A percentile compares a stretch with the other conserved stretches of the same genome.
These are phyloP conservation scores for Trichonephila inaurata DNA, from an alignment of 1,140 invertebrate genomes.

Conservation along the genomic window DNA sequence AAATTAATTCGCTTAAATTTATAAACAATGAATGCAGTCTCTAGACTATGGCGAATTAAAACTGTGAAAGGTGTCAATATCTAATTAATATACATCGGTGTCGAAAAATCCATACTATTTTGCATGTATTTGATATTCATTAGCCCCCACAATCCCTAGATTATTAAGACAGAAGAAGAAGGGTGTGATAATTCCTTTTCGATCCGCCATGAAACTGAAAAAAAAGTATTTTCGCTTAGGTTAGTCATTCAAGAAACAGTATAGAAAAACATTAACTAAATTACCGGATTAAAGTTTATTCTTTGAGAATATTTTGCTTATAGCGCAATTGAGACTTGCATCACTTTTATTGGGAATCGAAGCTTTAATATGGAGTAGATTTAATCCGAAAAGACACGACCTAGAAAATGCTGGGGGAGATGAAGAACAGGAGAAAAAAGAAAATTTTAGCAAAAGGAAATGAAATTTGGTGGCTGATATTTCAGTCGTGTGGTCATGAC, in stretches of 20 bases:
- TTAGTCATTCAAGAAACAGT: not conserved
- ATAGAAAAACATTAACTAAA: not conserved
- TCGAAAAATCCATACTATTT: too few species aligned
- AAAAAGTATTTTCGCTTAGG: not conserved
- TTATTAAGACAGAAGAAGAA: not conserved
- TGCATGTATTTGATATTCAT: too few species aligned
- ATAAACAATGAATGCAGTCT: too few species aligned
- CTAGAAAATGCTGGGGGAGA: constrained; percentile 13
- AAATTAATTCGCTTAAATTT: too few species aligned
- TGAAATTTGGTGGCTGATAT: constrained; percentile 62
- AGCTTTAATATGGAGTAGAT: constrained; percentile 52
- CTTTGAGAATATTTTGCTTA: constrained; percentile 14
- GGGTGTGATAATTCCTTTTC: not conserved
- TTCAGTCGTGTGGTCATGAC: constrained; percentile 58
- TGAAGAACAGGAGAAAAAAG: not conserved
- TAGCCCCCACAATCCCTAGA: not conserved
- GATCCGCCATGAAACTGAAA: not conserved
- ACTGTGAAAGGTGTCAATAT: too few species aligned
- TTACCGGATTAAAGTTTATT: not conserved
- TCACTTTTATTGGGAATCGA: not conserved
- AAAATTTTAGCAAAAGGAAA: not conserved
- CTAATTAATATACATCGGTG: too few species aligned
- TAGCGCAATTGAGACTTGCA: not conserved
- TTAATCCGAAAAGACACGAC: constrained; percentile 28
- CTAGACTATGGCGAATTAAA: too few species aligned